Conservation (phyloP, 2,888 invertebrate species). For the Papilio gigon region DNA sequence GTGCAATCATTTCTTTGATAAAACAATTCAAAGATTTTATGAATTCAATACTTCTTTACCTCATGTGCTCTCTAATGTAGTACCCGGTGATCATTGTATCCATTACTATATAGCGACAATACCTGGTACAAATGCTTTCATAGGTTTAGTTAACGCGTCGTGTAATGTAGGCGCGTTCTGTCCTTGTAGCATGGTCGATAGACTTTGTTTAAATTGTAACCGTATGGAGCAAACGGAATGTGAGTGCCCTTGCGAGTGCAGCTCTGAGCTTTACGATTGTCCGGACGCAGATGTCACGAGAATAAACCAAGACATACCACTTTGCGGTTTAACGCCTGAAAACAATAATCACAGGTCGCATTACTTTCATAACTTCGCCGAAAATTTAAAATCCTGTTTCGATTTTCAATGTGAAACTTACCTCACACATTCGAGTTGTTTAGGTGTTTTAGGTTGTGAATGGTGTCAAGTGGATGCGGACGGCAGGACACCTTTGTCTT, state of each 20-base stretch:
- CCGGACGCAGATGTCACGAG: conserved; percentile 63
- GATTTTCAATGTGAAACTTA: conserved; percentile 86
- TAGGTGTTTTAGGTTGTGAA: conserved; percentile 92
- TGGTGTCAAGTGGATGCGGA: conserved; percentile 94
- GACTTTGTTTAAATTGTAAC: conserved; percentile 94
- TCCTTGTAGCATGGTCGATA: conserved; percentile 94
- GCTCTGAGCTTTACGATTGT: conserved; percentile 75
- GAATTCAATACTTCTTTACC: conserved; percentile 91
- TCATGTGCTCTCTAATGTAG: conserved; percentile 90
- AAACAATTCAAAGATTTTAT: conserved; percentile 92
- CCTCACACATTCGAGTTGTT: conserved; percentile 84
- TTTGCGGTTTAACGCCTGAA: conserved; percentile 76
- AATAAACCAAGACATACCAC: conserved; percentile 64
- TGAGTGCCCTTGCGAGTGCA: conserved; percentile 97
- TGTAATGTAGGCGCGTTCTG: conserved; percentile 93
- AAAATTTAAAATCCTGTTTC: conserved; percentile 85
- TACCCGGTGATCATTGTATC: conserved; percentile 93
- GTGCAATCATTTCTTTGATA: conserved; percentile 92
- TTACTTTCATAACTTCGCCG: conserved; percentile 78
- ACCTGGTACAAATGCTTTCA: conserved; percentile 93
- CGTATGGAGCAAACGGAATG: conserved; percentile 97
- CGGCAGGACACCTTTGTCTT: conserved; percentile 84
- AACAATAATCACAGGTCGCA: conserved; percentile 77
- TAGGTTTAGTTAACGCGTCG: conserved; percentile 93
- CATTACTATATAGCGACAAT: conserved; percentile 92